Conservation (phyloP, 2,113 vertebrate species). For the Catharus fuscescens region DNA sequence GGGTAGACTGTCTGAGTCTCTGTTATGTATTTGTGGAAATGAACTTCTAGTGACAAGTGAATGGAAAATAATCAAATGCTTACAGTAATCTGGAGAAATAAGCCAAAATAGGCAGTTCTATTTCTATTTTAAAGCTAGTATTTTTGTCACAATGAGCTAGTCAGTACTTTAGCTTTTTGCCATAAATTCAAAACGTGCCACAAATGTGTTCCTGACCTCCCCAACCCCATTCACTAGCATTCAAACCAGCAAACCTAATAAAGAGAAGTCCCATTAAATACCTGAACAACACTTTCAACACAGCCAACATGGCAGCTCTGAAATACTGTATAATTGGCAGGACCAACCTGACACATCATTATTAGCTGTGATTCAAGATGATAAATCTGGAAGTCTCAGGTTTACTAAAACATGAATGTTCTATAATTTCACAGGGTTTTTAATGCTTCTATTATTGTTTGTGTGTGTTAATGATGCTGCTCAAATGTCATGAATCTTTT, state of each 20-base stretch:
- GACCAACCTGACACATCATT: neutral
- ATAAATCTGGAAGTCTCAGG: neutral
- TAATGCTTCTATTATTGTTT: neutral
- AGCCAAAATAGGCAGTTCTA: neutral
- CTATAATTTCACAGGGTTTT: neutral
- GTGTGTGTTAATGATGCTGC: neutral
- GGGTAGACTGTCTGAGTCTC: neutral
- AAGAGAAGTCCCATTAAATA: neutral
- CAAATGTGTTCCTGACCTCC: neutral
- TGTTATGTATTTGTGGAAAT: neutral
- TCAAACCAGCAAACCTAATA: neutral
- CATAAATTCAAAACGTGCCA: neutral
- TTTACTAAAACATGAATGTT: neutral
- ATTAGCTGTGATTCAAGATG: neutral
- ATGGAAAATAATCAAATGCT: neutral
- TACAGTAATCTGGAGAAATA: neutral
- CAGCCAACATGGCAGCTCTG: neutral
- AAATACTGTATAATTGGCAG: neutral
- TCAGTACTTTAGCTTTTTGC: neutral
- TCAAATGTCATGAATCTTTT: neutral
- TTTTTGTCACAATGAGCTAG: neutral
- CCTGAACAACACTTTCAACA: neutral
- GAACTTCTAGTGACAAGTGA: neutral
- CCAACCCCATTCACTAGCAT: neutral
- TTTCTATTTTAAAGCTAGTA: neutral